Percentiles rank a stretch among this genome's conserved stretches.
These are phyloP conservation scores for Conistra vaccinii DNA, from an alignment of 2,888 invertebrate genomes.

Conservation along the genomic window DNA sequence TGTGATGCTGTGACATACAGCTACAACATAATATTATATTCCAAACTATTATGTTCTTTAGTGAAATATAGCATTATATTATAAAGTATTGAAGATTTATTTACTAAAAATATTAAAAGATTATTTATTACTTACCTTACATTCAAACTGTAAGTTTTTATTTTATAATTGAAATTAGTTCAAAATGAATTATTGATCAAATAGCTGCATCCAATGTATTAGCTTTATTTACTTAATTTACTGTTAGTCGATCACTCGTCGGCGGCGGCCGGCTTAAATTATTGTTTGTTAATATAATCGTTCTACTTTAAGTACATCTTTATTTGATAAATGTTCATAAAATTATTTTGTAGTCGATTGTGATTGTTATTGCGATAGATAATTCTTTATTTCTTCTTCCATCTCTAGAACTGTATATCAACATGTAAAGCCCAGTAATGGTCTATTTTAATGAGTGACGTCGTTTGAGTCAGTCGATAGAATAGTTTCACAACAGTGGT, in stretches of 20 bases:
- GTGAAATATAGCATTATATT: slow-evolving; percentile 28
- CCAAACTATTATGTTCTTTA: slow-evolving; percentile 36
- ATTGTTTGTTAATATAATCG: slow-evolving; percentile 59
- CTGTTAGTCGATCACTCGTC: slow-evolving; percentile 35
- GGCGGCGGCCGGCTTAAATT: slow-evolving; percentile 55
- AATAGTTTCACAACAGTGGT: neutral
- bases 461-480: neutral
- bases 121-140: slow-evolving; percentile 61
- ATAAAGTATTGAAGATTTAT: slow-evolving; percentile 51
- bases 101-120: slow-evolving; percentile 47
- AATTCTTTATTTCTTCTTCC: slow-evolving; percentile 17
- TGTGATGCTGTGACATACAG: slow-evolving; percentile 9
- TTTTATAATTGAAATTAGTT: slow-evolving; percentile 53
- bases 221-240: slow-evolving; percentile 68
- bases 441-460: neutral
- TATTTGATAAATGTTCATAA: slow-evolving; percentile 70
- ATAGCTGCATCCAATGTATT: slow-evolving; percentile 69
- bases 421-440: slow-evolving; percentile 2
- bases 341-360: slow-evolving; percentile 54
- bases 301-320: slow-evolving; percentile 64
- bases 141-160: slow-evolving; percentile 42
- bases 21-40: slow-evolving; percentile 7
- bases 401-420: neutral
- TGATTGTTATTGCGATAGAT: slow-evolving; percentile 56
- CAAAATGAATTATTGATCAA: slow-evolving; percentile 61